Base-by-base conservation (phyloP, 1,140 invertebrate genomes). In the Pantala flavescens region DNA sequence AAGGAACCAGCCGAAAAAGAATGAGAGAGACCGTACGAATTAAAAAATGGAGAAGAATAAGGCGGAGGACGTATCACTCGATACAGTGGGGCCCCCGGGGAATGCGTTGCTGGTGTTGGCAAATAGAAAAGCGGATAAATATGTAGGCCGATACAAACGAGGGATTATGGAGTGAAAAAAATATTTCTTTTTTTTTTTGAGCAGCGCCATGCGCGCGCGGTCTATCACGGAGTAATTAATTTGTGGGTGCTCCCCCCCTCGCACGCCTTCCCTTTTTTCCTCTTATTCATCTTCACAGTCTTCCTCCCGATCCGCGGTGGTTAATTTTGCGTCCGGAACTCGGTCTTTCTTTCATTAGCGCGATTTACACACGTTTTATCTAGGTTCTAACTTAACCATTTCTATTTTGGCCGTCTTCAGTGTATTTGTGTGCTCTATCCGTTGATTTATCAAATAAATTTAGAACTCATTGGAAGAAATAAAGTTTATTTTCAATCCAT, bases 221-320 rank as follows among this genome's bases (percentile, higher is more conserved):
- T 63, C 49, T 63, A 63, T 63, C n/a, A 63, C 49, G 49, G 49
- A 63, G 49, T 63, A 63, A 63, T 63, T 63, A 63, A 63, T 63
- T 63, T 63, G 49, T 21, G 49, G 49, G 14, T 63, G 49, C 49
- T 21, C n/a, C n/a, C n/a, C 28, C 16, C n/a, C 5, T 12, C 49
- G 12, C 49, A n/a, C 12, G 49, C n/a, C 49, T 14, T 63, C 49
- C 49, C 12, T 21, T 19, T 36, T 36, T 36, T 9, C 28, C 28
- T 9, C 28, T 36, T 36, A 5, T 36, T 2, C 9, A 36, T 36
- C 28, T 36, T 36, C 28, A 2, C 28, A 5, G 28, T 36, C 28
- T 36, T 36, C 28, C 28, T 36, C 28, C 9, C 28, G 9, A 36
- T 36, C 28, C 28, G 9, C 3, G 28, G 28, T 9, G 28, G 28